Percentiles rank a stretch among this genome's conserved stretches.
These are phyloP conservation scores for Ernsta delagoae DNA, from an alignment of 2,888 invertebrate genomes.

Conservation along the genomic window DNA sequence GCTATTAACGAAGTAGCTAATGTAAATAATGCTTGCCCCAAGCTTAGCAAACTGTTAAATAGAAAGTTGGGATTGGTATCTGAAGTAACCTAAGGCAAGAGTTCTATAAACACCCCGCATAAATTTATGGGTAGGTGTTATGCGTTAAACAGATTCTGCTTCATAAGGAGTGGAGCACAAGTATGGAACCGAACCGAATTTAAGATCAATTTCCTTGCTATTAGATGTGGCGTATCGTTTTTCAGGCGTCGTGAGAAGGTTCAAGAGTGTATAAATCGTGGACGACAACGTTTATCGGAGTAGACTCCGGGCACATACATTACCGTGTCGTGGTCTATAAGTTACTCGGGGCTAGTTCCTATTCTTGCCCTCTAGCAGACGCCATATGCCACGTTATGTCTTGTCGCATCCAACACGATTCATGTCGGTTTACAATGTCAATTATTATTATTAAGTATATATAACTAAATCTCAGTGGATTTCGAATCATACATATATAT, in stretches of 20 bases:
- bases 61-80: not conserved
- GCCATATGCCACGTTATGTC: conserved; percentile 43
- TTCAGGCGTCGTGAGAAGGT: conserved; percentile 51
- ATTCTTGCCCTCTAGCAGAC: conserved; percentile 41
- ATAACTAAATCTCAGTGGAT: too few relatives aligned
- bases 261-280: conserved; percentile 51
- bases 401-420: conserved; percentile 22
- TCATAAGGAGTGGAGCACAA: conserved; percentile 15
- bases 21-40: too few relatives aligned
- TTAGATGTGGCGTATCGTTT: conserved; percentile 41
- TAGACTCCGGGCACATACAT: conserved; percentile 47
- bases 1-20: too few relatives aligned
- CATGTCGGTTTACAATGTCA: conserved; percentile 14
- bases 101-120: conserved; percentile 7
- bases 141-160: conserved; percentile 27
- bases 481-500: not conserved
- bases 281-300: conserved; percentile 51
- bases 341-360: conserved; percentile 43
- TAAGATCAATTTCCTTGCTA: conserved; percentile 33
- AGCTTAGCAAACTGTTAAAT: too few relatives aligned
- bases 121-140: conserved; percentile 21
- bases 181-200: conserved; percentile 26
- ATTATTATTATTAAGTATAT: too few relatives aligned
- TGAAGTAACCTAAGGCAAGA: conserved; percentile 19
- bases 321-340: conserved; percentile 53